Evolutionary conservation across 2,888 invertebrate genomes (phyloP).

Genomic region (Ptychoptera albimana): DNA sequence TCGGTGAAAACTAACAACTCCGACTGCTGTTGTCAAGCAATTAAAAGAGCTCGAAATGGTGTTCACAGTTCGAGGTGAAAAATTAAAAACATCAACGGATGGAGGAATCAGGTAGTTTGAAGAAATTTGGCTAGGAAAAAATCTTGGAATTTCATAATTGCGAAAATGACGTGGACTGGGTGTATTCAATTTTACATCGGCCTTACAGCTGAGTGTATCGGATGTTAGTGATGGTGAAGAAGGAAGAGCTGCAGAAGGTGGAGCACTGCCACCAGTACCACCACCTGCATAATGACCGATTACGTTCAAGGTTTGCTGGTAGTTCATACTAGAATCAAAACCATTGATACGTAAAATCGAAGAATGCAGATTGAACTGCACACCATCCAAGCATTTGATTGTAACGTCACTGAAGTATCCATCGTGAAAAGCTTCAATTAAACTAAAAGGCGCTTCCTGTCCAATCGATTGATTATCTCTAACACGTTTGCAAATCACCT

Average conservation of each 20-base stretch:
- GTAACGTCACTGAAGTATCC: conserved; percentile 44
- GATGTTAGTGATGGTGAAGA: not conserved
- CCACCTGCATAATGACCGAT: not conserved
- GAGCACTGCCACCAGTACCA: no score
- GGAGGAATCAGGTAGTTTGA: conserved; percentile 19
- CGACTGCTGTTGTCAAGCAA: conserved; percentile 14
- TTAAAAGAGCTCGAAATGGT: conserved; percentile 24
- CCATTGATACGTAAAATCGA: conserved; percentile 39
- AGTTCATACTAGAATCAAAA: conserved; percentile 36
- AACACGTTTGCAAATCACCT: conserved; percentile 42
- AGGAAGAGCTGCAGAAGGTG: no score
- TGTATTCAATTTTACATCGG: not conserved
- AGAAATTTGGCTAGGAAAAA: conserved; percentile 1
- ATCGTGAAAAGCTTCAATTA: conserved; percentile 45
- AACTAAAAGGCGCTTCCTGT: conserved; percentile 40
- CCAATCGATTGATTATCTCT: conserved; percentile 31
- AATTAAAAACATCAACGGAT: conserved; percentile 10
- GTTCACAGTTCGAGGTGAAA: conserved; percentile 14
- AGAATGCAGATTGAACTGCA: conserved; percentile 37
- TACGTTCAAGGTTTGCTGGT: conserved; percentile 17
- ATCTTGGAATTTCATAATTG: conserved; percentile 3
- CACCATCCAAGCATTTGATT: conserved; percentile 21
- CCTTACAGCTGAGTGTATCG: not conserved
- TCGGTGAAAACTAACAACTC: not conserved
- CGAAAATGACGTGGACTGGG: not conserved